Base-by-base conservation (phyloP, 2,113 vertebrate species). In the Morone saxatilis region DNA sequence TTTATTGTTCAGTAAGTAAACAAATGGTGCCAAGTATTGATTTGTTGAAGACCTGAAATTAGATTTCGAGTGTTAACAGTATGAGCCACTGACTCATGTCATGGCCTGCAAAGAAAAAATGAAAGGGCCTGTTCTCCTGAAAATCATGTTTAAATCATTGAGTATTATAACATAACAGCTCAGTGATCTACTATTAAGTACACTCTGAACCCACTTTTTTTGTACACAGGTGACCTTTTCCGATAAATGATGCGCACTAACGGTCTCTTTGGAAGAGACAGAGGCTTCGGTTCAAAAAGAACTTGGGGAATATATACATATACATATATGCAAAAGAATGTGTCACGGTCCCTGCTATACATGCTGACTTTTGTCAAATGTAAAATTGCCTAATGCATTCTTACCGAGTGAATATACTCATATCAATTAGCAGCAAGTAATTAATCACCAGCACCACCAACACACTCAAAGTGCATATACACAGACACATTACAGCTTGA, bases 21-120 rank as follows among this genome's bases (percentile, higher is more conserved):
- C 81, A 90, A 93, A 89, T 84, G 77, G 88, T 89, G 89, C 84
- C 91, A 92, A 80, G 71, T 91, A 94, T 93, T 89, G 93, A 94
- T 93, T 91, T 88, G 89, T 87, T 81, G 87, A 92, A 76, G 86
- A 91, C 77, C 77, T 83, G 78, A 90, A 91, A 94, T 93, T 91
- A 87, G 73, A 94, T 94, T 93, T 83, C 56, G 89, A 87, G 75
- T 89, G 87, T 89, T 90, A 92, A 89, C 79, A 85, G 85, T 61
- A 41, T 62, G 83, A 84, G 78, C 47, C 57, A 56, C 20, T 76
- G 86, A 87, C 66, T 84, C 67, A 53, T 7, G 36, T 68, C 63
- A 66, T 67, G 71, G 54, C 57, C 80, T 22, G 67, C 50, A 82
- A 54, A 61, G 67, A 60, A 76, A 56, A 65, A 47, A 57, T 48